Percentiles rank a stretch among this genome's conserved stretches.
Evolutionary conservation across 2,888 invertebrate species (phyloP).

Genomic region (Spatulosminthurus flaviceps): DNA sequence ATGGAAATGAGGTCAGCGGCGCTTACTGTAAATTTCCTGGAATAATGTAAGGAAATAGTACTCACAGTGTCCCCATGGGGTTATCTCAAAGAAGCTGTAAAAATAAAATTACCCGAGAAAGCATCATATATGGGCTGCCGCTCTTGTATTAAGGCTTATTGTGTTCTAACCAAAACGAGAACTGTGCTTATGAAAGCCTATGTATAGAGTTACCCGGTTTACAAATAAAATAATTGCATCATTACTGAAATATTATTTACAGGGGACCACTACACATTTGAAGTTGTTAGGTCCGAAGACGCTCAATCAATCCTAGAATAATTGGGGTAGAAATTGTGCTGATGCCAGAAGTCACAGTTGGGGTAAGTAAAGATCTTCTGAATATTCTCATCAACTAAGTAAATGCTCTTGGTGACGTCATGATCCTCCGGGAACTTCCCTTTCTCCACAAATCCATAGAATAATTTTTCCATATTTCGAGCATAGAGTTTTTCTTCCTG

Average conservation of each 20-base stretch:
- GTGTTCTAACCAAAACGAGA: not conserved
- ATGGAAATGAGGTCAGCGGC: too few species aligned
- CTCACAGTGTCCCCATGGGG: too few species aligned
- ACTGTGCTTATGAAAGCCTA: too few species aligned
- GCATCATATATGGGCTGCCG: not conserved
- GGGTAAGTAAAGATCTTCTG: constrained; percentile 70
- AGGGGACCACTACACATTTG: too few species aligned
- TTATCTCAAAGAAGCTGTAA: too few species aligned
- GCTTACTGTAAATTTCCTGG: too few species aligned
- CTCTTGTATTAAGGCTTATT: too few species aligned
- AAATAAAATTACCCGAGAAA: too few species aligned
- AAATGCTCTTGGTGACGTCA: constrained; percentile 52
- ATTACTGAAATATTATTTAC: too few species aligned
- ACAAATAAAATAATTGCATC: too few species aligned
- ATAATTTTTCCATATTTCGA: constrained; percentile 81
- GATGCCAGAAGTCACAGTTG: constrained; percentile 81
- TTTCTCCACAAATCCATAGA: constrained; percentile 82
- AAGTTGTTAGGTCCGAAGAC: not conserved
- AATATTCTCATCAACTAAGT: constrained; percentile 60
- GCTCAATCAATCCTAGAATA: constrained; percentile 80
- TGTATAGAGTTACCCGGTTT: too few species aligned
- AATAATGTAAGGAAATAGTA: too few species aligned
- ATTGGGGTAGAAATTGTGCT: constrained; percentile 77
- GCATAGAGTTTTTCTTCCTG: constrained; percentile 79
- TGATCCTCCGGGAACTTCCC: constrained; percentile 68